A percentile compares a stretch with the other conserved stretches of the same genome.
Conservation (phyloP, 2,113 vertebrate genomes). For the Crotophaga sulcirostris region DNA sequence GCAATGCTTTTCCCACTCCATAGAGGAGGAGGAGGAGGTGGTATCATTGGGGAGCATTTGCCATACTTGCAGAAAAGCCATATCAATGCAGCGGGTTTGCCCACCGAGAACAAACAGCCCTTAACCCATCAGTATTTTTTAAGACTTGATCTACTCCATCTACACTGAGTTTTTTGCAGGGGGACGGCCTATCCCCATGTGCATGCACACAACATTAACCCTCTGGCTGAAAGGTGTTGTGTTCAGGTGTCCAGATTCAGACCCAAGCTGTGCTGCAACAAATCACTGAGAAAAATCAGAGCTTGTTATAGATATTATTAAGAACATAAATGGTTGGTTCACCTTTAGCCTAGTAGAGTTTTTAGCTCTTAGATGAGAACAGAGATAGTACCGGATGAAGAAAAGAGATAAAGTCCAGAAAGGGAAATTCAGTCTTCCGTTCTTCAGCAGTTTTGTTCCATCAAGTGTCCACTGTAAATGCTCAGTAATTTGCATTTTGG, state of each 20-base stretch:
- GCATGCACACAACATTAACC: not conserved
- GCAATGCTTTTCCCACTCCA: not conserved
- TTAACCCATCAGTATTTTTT: not conserved
- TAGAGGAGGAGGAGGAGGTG: not conserved
- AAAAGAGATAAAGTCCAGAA: not conserved
- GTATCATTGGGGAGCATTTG: not conserved
- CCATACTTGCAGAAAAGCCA: not conserved
- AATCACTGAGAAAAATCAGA: not conserved
- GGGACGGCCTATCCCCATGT: accelerated
- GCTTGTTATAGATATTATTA: not conserved
- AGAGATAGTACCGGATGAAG: not conserved
- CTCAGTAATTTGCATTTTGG: not conserved
- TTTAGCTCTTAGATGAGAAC: not conserved
- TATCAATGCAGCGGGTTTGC: not conserved
- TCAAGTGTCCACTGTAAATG: not conserved
- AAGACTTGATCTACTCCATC: not conserved
- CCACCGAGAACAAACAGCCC: not conserved
- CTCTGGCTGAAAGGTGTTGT: not conserved
- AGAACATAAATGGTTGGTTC: not conserved
- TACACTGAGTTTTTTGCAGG: not conserved
- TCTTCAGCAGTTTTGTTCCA: not conserved
- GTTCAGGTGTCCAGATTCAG: not conserved
- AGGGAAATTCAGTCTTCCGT: not conserved
- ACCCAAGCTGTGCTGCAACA: not conserved
- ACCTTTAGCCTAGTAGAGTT: not conserved